These are phyloP conservation scores for Cyphomyrus plagiostoma DNA, from an alignment of 2,113 vertebrate species.

Conservation along the genomic window DNA sequence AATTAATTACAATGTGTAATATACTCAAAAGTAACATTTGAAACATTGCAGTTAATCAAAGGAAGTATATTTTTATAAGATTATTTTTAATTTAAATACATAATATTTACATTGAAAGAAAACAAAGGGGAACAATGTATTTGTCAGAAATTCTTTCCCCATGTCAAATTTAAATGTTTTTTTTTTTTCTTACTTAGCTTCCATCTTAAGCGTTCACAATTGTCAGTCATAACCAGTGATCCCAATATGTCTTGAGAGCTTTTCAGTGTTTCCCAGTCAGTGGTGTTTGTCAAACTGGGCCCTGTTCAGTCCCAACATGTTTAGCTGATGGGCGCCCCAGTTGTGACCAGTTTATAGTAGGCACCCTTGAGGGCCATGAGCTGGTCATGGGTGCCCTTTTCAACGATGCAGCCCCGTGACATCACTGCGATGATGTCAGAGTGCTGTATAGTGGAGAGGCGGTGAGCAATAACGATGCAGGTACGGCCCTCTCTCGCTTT, in stretches of 20 bases:
- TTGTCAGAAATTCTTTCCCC: background rate
- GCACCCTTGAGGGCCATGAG: conserved; percentile 64
- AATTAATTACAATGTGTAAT: background rate
- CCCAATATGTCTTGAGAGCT: background rate
- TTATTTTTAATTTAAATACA: background rate
- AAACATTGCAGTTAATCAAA: background rate
- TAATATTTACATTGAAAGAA: background rate
- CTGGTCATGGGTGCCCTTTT: conserved; percentile 61
- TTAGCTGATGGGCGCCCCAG: conserved; percentile 69
- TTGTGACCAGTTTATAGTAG: conserved; percentile 70
- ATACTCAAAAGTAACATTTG: background rate
- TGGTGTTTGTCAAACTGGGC: background rate
- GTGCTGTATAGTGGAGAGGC: conserved; percentile 70
- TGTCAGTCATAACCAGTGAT: background rate
- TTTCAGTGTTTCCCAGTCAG: background rate
- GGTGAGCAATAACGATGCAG: conserved; percentile 67
- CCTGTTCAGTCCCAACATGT: background rate
- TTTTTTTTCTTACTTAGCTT: background rate
- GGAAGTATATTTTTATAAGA: background rate
- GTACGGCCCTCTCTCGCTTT: conserved; percentile 60
- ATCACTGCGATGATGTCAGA: conserved; percentile 70
- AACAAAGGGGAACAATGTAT: too few relatives aligned
- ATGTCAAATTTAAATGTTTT: background rate
- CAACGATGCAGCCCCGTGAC: conserved; percentile 59
- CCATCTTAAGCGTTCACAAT: background rate